Conservation (phyloP, 2,888 invertebrate species). For the Campopleginae sp. region DNA sequence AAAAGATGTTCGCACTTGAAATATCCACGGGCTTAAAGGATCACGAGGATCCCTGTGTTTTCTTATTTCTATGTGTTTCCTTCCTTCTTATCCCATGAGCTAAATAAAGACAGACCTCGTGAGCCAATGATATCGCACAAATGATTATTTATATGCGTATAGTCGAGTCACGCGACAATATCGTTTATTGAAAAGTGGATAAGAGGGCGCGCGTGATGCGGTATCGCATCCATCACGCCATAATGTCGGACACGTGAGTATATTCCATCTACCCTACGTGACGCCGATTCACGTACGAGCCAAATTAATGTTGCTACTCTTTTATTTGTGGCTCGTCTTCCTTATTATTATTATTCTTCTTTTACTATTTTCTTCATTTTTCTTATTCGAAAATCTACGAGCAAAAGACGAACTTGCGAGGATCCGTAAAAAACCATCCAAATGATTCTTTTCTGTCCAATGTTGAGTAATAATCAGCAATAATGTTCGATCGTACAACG, state of each 20-base stretch:
- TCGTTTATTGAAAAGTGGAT: conserved; percentile 59
- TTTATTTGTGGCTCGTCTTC: neutral
- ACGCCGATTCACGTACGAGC: neutral
- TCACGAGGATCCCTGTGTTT: conserved; percentile 6
- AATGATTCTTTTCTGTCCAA: neutral
- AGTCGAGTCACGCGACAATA: conserved; percentile 41
- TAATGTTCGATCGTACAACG: neutral
- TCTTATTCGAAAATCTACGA: neutral
- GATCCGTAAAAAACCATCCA: neutral
- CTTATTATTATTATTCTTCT: neutral
- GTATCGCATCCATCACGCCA: neutral
- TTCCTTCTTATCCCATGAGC: neutral
- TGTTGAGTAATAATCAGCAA: neutral
- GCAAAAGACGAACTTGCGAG: neutral
- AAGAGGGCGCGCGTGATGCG: conserved; percentile 23
- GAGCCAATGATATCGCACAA: neutral
- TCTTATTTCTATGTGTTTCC: neutral
- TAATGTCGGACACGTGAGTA: conserved; percentile 4
- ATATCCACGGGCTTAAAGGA: neutral
- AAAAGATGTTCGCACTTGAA: neutral
- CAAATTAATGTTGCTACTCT: neutral
- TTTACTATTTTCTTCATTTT: neutral
- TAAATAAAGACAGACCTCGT: neutral
- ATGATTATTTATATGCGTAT: conserved; percentile 9
- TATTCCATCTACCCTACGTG: neutral